Base-by-base conservation (phyloP, 2,797 vertebrate genomes). In the Argya squamiceps region DNA sequence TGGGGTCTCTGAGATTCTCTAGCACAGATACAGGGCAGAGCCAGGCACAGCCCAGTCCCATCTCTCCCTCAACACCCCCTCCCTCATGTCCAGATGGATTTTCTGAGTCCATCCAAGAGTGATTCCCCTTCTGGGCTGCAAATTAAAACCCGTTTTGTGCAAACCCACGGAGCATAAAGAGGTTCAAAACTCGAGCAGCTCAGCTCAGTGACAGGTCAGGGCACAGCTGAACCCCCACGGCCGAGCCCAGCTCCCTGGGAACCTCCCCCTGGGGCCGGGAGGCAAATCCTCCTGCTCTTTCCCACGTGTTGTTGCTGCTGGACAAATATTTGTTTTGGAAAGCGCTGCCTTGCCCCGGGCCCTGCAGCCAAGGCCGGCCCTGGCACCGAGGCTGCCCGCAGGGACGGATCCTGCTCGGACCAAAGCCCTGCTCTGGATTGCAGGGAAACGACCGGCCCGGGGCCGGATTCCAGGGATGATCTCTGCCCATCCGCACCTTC, bases 321-420 rank as follows among this genome's bases (percentile, higher is more conserved):
- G 18, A 77, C 84, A 83, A 93, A 95, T 93, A 93, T 96, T 96
- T 94, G 89, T 84, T 91, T 94, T 96, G 96, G 92, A 83, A 71
- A 96, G 87, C 2, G 3, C 36, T 68, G 74, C 91, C 75, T 17
- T 90, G 88, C 63, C 94, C 74, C 2, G 12, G 77, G 94, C 83
- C 94, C 65, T 2, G n/a, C 65, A 34, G 94, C 94, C 94, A 92
- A 77, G 92, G 96, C 84, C 36, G 17, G 30, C 50, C 43, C 95
- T 67, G 93, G 78, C 88, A 86, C 67, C 87, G 47, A 64, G 34
- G 85, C 60, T 43, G 90, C 92, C n/a, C 4, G 1, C 86, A 3
- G 47, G 84, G 79, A 55, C 1, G 29, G 55, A 26, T 80, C 89
- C 89, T 8, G 77, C 89, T 20, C 71, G 0, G 1, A 6, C 0